A percentile compares a stretch with the other conserved stretches of the same genome.
Evolutionary conservation across 1,140 invertebrate genomes (phyloP).

Genomic region (Euura saliciscinereae): DNA sequence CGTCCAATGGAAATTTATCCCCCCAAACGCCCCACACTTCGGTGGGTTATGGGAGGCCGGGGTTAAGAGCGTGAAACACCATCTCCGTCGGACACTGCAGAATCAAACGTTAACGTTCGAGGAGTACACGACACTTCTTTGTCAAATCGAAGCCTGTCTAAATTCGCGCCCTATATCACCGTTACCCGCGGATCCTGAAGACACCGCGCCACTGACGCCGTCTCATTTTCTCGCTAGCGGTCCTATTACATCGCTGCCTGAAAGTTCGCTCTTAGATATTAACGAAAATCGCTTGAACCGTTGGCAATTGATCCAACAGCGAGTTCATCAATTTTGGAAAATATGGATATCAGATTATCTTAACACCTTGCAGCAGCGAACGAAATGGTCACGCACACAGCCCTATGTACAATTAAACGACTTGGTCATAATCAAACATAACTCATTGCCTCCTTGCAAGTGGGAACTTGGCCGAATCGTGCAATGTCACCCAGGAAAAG

Average conservation of each 20-base stretch:
- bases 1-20: too few species aligned
- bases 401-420: too few species aligned
- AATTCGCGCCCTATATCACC: slow-evolving; percentile 27
- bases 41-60: too few species aligned
- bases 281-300: too few species aligned
- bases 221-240: slow-evolving; percentile 24
- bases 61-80: too few species aligned
- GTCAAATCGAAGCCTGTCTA: slow-evolving; percentile 29
- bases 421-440: slow-evolving; percentile 22
- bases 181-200: slow-evolving; percentile 23
- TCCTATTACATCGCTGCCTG: too few species aligned
- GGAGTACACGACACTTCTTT: slow-evolving; percentile 22
- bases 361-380: too few species aligned
- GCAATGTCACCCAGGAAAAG: slow-evolving; percentile 1
- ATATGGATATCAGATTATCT: too few species aligned
- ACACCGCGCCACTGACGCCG: slow-evolving; percentile 23
- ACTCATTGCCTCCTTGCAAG: neutral
- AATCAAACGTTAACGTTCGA: slow-evolving; percentile 22
- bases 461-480: slow-evolving; percentile 16
- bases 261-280: too few species aligned
- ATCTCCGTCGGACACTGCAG: too few species aligned
- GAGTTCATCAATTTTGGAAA: slow-evolving; percentile 4
- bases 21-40: too few species aligned
- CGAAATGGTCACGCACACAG: too few species aligned
- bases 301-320: neutral